A percentile compares a stretch with the other conserved stretches of the same genome.
These are phyloP conservation scores for Eulemur mongoz DNA, from an alignment of 2,797 vertebrate species.

Conservation along the genomic window DNA sequence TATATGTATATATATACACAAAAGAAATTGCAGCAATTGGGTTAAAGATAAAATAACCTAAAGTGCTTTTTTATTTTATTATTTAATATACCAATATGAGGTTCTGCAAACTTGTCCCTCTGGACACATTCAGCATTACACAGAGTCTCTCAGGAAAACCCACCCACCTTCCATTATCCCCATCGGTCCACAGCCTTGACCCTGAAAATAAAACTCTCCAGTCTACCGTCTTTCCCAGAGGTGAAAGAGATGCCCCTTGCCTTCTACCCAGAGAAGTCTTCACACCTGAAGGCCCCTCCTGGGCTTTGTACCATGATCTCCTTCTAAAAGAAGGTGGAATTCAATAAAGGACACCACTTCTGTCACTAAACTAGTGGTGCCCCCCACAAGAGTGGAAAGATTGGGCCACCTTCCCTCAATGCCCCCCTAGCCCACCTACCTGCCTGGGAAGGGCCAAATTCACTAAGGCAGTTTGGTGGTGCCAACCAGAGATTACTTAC, in stretches of 20 bases:
- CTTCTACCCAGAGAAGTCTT: slow-evolving; percentile 36
- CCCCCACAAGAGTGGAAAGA: neutral
- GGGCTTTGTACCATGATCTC: slow-evolving; percentile 62
- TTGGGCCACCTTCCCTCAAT: neutral
- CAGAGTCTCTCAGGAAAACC: slow-evolving; percentile 78
- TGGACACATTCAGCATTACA: slow-evolving; percentile 82
- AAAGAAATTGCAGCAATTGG: slow-evolving; percentile 88
- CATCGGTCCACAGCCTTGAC: slow-evolving; percentile 53
- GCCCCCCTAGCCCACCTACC: too few relatives aligned
- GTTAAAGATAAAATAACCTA: slow-evolving; percentile 89
- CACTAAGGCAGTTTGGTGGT: slow-evolving; percentile 61
- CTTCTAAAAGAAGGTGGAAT: neutral
- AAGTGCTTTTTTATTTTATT: slow-evolving; percentile 88
- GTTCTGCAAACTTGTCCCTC: slow-evolving; percentile 83
- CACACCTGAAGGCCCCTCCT: slow-evolving; percentile 19
- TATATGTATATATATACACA: slow-evolving; percentile 73
- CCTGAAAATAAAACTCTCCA: slow-evolving; percentile 42
- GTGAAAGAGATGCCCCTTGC: slow-evolving; percentile 26
- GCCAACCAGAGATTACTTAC: neutral
- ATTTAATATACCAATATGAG: slow-evolving; percentile 85
- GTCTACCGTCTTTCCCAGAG: slow-evolving; percentile 16
- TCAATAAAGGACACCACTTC: slow-evolving; percentile 23
- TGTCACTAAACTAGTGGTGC: slow-evolving; percentile 3
- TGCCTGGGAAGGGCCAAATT: slow-evolving; percentile 25
- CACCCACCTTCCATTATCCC: slow-evolving; percentile 58